Evolutionary conservation across 1,140 invertebrate genomes (phyloP), one percentile per base, ranked within the genome.

Genomic region (Trypoxylus dichotomus): DNA sequence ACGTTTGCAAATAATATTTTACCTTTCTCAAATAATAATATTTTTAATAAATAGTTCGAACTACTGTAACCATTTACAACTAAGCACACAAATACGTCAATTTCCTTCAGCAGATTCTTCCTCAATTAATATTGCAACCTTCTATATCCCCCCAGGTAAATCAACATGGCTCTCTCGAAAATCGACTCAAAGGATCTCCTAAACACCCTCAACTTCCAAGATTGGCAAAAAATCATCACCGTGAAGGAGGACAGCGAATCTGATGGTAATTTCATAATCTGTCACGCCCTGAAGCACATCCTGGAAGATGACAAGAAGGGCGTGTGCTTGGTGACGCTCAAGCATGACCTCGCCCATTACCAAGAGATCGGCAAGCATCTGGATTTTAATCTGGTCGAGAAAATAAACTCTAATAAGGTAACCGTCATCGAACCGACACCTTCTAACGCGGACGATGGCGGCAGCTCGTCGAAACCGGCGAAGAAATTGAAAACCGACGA

Each of bases 341-440:
- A 94, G 80, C 92, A 93, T 79, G 90, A 91, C 5, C 87, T 93
- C 68, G 87, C 89, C 25, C 93, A 94, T 83, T 94, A 93, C 82
- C 90, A 93, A 74, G 92, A 91, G 85, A 88, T 93, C 75, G 91
- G 92, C 19, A 89, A 91, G 82, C 91, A 92, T 83, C 86, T 94
- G 80, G 92, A 92, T 32, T 93, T 92, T 81, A 92, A 93, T 84
- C 85, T 93, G 25, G 87, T 89, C 37, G 88, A 89, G 76, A 84
- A 90, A 79, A 84, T 89, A 76, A 88, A 90, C 19, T 85, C 88
- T 74, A 89, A 86, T 1, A 84, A 87, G 10, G 83, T 92, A 13
- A 84, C 86, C 58, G 87, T 91, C 76, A 88, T 90, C 54, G 90
- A 91, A 83, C 87, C 88, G 24, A 87, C 90, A 78, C 90, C 86